Conservation (phyloP, 1,140 invertebrate species). For the Babylonia areolata region DNA sequence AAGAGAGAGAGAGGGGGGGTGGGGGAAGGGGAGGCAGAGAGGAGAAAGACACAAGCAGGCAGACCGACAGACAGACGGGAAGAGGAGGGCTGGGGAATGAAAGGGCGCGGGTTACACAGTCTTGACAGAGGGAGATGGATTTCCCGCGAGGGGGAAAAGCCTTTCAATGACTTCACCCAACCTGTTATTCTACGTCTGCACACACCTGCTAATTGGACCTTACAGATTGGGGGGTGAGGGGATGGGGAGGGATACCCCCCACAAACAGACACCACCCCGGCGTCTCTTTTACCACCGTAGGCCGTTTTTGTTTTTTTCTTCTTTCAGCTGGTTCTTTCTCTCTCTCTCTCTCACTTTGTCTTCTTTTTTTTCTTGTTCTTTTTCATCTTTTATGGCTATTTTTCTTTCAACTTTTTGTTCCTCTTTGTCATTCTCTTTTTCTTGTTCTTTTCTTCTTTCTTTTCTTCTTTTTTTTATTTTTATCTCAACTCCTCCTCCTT, state of each 20-base stretch:
- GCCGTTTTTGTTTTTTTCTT: too few species aligned
- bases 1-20: background rate
- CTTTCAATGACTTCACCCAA: background rate
- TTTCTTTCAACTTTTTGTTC: too few species aligned
- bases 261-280: too few species aligned
- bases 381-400: too few species aligned
- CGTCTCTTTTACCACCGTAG: too few species aligned
- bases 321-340: background rate
- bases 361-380: background rate
- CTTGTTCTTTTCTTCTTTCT: too few species aligned
- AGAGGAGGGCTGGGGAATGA: background rate
- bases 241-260: too few species aligned
- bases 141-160: background rate
- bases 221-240: too few species aligned
- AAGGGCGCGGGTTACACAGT: background rate
- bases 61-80: background rate
- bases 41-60: background rate
- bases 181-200: background rate
- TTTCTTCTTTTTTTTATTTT: too few species aligned
- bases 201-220: background rate
- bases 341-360: background rate
- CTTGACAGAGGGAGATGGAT: background rate
- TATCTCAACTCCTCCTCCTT: too few species aligned
- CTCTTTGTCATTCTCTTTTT: too few species aligned
- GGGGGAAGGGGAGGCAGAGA: background rate